Conservation (phyloP, 1,140 invertebrate species). For the Drosophila kepulauana region DNA sequence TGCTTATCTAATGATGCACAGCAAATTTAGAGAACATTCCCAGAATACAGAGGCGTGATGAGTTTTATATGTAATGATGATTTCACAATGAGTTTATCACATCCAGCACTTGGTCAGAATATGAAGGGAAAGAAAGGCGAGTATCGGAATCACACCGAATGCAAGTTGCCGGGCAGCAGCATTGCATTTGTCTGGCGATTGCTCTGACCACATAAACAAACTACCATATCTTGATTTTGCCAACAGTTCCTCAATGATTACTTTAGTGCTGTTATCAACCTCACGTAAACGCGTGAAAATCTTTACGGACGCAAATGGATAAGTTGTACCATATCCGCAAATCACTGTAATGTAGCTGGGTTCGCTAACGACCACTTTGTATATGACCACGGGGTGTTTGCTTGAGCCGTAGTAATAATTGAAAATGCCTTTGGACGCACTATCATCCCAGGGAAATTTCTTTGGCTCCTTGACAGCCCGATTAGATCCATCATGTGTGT, state of each 20-base stretch:
- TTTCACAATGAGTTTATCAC: not conserved
- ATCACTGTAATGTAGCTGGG: slow-evolving; percentile 20
- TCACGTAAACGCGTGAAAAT: slow-evolving; percentile 42
- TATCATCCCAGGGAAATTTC: slow-evolving; percentile 42
- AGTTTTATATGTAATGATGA: not conserved
- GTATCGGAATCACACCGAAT: not conserved
- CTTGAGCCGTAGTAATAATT: slow-evolving; percentile 20
- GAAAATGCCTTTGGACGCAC: slow-evolving; percentile 42
- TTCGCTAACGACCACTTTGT: slow-evolving; percentile 50
- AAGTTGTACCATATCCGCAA: slow-evolving; percentile 50
- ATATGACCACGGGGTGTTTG: slow-evolving; percentile 28
- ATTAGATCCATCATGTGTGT: slow-evolving; percentile 12
- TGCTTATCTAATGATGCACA: too few species aligned
- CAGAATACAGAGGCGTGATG: not conserved
- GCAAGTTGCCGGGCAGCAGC: slow-evolving; percentile 19
- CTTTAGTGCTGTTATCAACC: not conserved
- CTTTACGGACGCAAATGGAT: slow-evolving; percentile 58
- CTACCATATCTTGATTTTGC: not conserved
- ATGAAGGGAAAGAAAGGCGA: not conserved
- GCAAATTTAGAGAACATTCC: not conserved
- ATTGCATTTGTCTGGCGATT: slow-evolving; percentile 57
- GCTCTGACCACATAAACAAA: slow-evolving; percentile 50
- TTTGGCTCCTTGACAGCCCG: slow-evolving; percentile 26
- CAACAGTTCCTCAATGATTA: not conserved
- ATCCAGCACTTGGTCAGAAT: not conserved